A percentile compares a stretch with the other conserved stretches of the same genome.
Conservation (phyloP, 2,113 vertebrate species). For the Eudyptes chrysolophus region DNA sequence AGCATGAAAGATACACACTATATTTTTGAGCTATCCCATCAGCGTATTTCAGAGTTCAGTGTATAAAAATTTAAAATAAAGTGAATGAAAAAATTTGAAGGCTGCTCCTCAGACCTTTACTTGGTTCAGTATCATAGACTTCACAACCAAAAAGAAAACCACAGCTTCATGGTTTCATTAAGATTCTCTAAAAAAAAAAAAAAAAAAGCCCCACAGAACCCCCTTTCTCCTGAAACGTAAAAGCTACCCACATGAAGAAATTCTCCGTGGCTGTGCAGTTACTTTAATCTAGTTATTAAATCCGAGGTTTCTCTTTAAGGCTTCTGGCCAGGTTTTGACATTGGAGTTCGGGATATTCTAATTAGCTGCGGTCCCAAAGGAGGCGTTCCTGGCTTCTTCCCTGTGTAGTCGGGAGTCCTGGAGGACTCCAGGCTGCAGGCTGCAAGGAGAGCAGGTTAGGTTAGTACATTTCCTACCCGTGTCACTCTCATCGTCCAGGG, state of each 20-base stretch:
- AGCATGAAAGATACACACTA: neutral
- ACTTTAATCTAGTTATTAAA: neutral
- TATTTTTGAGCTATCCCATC: constrained; percentile 24
- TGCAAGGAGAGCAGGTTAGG: neutral
- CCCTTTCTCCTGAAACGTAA: neutral
- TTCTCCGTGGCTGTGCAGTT: neutral
- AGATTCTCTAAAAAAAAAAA: neutral
- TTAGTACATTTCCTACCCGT: constrained; percentile 41
- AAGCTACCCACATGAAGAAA: neutral
- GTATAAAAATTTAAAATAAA: neutral
- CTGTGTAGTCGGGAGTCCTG: neutral
- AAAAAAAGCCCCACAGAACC: neutral
- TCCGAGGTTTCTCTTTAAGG: constrained; percentile 16
- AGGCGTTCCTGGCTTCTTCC: constrained; percentile 18
- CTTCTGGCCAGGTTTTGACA: constrained; percentile 62
- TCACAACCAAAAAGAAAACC: neutral
- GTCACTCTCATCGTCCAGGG: neutral
- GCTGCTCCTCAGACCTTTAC: neutral
- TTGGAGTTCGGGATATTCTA: constrained; percentile 39
- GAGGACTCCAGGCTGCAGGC: constrained; percentile 45
- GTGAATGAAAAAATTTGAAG: neutral
- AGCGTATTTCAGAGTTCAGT: neutral
- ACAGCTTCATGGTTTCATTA: neutral
- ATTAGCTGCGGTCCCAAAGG: constrained; percentile 6
- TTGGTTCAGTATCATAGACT: neutral